A percentile compares a stretch with the other conserved stretches of the same genome.
phyloP scores from a whole-genome alignment of 2,797 vertebrate species.

The Sebastes kiyomatsui region DNA sequence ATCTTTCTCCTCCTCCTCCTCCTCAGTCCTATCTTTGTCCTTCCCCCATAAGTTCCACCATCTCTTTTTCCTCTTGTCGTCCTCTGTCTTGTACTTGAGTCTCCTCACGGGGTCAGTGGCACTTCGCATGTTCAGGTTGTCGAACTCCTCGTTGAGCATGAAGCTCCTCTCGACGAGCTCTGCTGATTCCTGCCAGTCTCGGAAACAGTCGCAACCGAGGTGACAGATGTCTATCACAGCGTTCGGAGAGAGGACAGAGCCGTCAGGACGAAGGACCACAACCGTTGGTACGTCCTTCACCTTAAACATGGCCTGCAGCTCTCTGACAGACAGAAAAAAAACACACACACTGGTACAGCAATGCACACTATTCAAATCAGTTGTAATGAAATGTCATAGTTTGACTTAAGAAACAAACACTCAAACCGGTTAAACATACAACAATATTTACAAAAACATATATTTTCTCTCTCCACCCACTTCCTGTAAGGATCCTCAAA shows the following conservation, averaged over 20 bases:
- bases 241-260: constrained; percentile 84
- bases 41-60: constrained; percentile 67
- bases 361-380: background rate
- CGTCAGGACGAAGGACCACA: constrained; percentile 88
- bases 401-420: background rate
- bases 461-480: constrained; percentile 67
- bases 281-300: constrained; percentile 85
- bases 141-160: constrained; percentile 86
- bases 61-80: constrained; percentile 79
- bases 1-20: constrained; percentile 35
- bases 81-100: constrained; percentile 84
- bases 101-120: constrained; percentile 87
- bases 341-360: background rate
- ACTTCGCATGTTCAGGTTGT: constrained; percentile 80
- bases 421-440: background rate
- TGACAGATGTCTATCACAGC: constrained; percentile 86
- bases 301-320: constrained; percentile 85
- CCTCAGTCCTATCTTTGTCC: constrained; percentile 9
- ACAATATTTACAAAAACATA: background rate
- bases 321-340: constrained; percentile 72
- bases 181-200: constrained; percentile 89
- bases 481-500: constrained; percentile 86
- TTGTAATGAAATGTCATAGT: background rate
- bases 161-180: constrained; percentile 90
- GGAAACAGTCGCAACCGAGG: constrained; percentile 84